Conservation (phyloP, 2,113 vertebrate genomes). For the Gasterosteus nipponicus region DNA sequence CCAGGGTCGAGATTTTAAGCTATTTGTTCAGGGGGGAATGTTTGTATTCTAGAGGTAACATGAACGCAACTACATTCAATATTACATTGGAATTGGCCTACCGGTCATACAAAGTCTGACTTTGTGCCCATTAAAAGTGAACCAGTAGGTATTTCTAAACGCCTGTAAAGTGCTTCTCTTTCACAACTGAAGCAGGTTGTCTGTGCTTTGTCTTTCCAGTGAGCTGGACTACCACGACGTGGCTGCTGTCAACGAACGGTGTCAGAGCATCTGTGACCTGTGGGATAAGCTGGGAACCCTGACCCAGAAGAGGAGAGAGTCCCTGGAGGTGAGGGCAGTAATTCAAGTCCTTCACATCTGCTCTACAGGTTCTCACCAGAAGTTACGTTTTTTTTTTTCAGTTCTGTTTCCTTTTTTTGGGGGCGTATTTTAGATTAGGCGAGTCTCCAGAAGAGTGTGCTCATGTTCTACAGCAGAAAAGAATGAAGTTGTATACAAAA, state of each 20-base stretch:
- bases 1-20: background rate
- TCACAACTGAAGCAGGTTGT: background rate
- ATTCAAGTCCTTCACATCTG: background rate
- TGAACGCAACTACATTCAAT: background rate
- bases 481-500: constrained; percentile 1
- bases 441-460: constrained; percentile 65
- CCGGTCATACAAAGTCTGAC: background rate
- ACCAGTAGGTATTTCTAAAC: background rate
- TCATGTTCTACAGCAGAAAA: constrained; percentile 46
- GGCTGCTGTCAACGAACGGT: constrained; percentile 92
- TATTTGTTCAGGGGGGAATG: background rate
- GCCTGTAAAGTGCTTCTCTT: background rate
- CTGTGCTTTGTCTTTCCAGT: constrained; percentile 52
- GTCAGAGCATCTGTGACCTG: constrained; percentile 97
- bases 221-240: constrained; percentile 97
- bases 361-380: background rate
- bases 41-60: background rate
- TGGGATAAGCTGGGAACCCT: constrained; percentile 96
- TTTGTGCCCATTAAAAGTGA: background rate
- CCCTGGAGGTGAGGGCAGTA: constrained; percentile 86
- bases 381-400: background rate
- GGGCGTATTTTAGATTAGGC: background rate
- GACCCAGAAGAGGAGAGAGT: constrained; percentile 95
- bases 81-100: too few species aligned
- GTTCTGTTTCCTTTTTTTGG: background rate